Base-by-base conservation (phyloP, 92 coral and sea anemone species). In the Bergia puertoricense region DNA sequence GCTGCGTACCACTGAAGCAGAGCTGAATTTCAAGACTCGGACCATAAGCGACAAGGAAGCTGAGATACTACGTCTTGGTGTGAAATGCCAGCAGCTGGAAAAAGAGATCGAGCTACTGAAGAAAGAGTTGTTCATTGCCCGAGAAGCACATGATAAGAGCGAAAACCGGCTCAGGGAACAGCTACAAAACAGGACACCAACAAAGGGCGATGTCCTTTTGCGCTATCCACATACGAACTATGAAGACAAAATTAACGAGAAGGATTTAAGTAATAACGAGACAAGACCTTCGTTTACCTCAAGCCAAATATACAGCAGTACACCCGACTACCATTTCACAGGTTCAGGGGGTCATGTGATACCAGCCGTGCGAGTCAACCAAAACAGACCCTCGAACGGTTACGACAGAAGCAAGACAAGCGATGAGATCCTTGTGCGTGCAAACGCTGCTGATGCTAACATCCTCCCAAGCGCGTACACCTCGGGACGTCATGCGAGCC, bases 51-150 rank as follows among this genome's bases (percentile, higher is more conserved):
- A 95, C 43, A 96, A 94, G 68, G 99, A 97, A 76, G 92, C 93
- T 67, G 88, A 92, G 42, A 94, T 94, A 48, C 89, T 88, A 16
- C 84, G 86, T 43, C 92, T 95, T 11, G 91, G 95, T 41, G 90
- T 89, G 36, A 97, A 92, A 76, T 93, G 93, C 86, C 92, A 85
- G 75, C 90, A 90, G 40, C 76, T 97, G 57, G 99, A 97, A 74
- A 92, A 88, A 57, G 98, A 97, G 76, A 94, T 97, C 72, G 98
- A 96, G 75, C 93, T 90, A 46, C 91, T 97, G 23, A 97, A 97
- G 85, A 93, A 93, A 89, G 98, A 95, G 23, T 85, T 95, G 11
- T 92, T 92, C 40, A 74, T 90, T 50, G 91, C 96, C 42, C 91
- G 88, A 85, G 98, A 95, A 89, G 91, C 95, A 16, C 89, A 90